A percentile compares a stretch with the other conserved stretches of the same genome.
phyloP scores from a whole-genome alignment of 2,888 invertebrate species.

The Diplazon laetatorius region DNA sequence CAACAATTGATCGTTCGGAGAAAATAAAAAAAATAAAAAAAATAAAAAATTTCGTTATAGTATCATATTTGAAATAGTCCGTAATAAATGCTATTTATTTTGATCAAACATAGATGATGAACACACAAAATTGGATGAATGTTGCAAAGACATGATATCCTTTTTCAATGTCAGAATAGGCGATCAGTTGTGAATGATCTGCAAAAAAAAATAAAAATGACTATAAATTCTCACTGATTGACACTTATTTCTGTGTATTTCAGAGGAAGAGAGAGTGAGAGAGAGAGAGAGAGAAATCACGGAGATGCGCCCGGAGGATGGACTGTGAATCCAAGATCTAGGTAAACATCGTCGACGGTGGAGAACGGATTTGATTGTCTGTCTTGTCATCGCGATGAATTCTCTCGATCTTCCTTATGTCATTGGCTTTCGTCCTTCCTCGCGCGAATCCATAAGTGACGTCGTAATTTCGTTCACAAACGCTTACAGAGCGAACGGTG shows the following conservation, averaged over 20 bases:
- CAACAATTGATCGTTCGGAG: too few relatives aligned
- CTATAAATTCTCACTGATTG: not conserved
- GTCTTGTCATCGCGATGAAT: slow-evolving; percentile 18
- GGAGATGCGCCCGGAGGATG: slow-evolving; percentile 69
- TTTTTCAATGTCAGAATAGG: too few relatives aligned
- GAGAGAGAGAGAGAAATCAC: slow-evolving; percentile 43
- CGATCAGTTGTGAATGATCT: too few relatives aligned
- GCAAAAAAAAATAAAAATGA: not conserved
- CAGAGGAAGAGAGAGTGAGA: slow-evolving; percentile 41
- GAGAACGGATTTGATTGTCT: slow-evolving; percentile 9
- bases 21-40: too few relatives aligned
- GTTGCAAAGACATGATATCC: too few relatives aligned
- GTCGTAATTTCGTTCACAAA: slow-evolving; percentile 44
- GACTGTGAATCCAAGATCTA: slow-evolving; percentile 72
- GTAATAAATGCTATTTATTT: too few relatives aligned
- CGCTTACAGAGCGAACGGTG: slow-evolving; percentile 42
- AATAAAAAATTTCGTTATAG: too few relatives aligned
- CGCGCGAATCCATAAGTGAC: slow-evolving; percentile 27
- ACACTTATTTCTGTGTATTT: slow-evolving; percentile 38
- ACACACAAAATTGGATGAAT: too few relatives aligned
- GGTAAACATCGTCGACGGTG: slow-evolving; percentile 63
- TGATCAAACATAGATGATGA: too few relatives aligned
- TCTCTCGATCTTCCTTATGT: slow-evolving; percentile 29
- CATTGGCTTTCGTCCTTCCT: slow-evolving; percentile 18
- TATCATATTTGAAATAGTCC: too few relatives aligned